A percentile compares a stretch with the other conserved stretches of the same genome.
Conservation (phyloP, 2,113 vertebrate genomes). For the Equus przewalskii region DNA sequence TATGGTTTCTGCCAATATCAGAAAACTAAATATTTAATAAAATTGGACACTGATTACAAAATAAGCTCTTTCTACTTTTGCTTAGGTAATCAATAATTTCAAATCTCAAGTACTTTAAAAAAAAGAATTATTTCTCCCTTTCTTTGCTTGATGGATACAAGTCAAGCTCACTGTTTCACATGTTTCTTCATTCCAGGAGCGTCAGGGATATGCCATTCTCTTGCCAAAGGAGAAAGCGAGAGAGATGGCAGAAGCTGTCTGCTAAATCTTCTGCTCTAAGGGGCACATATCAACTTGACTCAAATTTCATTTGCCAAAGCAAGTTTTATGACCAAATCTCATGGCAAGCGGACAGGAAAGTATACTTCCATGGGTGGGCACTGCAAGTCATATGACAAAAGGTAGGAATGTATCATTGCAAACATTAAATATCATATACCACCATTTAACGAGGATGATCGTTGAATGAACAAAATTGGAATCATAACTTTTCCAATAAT, state of each 20-base stretch:
- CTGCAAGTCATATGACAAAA: background rate
- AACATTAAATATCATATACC: background rate
- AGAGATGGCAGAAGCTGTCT: background rate
- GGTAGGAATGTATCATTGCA: background rate
- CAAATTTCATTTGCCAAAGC: background rate
- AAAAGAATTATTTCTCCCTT: background rate
- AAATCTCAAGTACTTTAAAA: background rate
- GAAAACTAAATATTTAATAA: background rate
- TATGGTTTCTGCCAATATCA: background rate
- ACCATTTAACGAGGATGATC: background rate
- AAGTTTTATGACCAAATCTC: background rate
- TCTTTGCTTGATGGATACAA: background rate
- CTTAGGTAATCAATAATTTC: background rate
- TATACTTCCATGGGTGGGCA: background rate
- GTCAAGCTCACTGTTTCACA: background rate
- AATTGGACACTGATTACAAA: background rate
- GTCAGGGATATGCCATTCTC: background rate
- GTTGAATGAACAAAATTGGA: background rate
- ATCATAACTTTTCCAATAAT: background rate
- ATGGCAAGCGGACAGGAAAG: background rate
- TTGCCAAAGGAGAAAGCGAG: background rate
- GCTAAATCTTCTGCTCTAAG: background rate
- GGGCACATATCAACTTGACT: background rate
- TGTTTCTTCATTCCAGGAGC: background rate
- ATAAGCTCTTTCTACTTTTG: slow-evolving; percentile 25